These are phyloP conservation scores for Acrobasis consociella DNA, from an alignment of 2,888 invertebrate genomes.

Conservation along the genomic window DNA sequence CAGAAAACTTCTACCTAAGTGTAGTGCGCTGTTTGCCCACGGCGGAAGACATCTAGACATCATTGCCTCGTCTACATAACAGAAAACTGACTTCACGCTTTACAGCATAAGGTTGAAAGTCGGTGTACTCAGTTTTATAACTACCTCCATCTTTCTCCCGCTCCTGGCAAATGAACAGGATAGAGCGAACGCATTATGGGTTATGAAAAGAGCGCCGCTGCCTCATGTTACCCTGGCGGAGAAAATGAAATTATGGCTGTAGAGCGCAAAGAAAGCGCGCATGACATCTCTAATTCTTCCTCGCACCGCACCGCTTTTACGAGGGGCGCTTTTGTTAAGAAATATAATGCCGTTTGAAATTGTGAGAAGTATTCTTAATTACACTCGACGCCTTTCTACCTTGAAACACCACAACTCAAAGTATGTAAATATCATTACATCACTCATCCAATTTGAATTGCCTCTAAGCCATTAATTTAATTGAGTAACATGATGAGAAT, in stretches of 20 bases:
- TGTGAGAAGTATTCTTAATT: slow-evolving; percentile 22
- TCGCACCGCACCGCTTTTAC: slow-evolving; percentile 29
- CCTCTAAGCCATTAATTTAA: slow-evolving; percentile 25
- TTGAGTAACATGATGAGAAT: slow-evolving; percentile 34
- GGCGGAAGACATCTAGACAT: slow-evolving; percentile 66
- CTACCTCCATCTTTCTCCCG: slow-evolving; percentile 45
- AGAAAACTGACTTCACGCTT: slow-evolving; percentile 56
- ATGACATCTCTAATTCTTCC: slow-evolving; percentile 56
- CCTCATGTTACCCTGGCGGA: slow-evolving; percentile 67
- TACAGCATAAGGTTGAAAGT: slow-evolving; percentile 61
- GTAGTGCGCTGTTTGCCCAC: slow-evolving; percentile 66
- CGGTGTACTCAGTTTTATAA: slow-evolving; percentile 54
- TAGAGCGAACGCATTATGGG: slow-evolving; percentile 66
- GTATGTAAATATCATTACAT: neutral
- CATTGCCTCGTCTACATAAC: slow-evolving; percentile 44
- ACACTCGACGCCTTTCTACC: slow-evolving; percentile 18
- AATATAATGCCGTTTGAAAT: slow-evolving; percentile 23
- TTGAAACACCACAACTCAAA: slow-evolving; percentile 7
- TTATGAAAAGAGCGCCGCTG: slow-evolving; percentile 77
- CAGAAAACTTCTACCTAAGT: slow-evolving; percentile 76
- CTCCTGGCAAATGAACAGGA: slow-evolving; percentile 48
- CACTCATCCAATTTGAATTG: slow-evolving; percentile 3
- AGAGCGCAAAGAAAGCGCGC: slow-evolving; percentile 70
- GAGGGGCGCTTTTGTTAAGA: slow-evolving; percentile 22
- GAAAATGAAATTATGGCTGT: slow-evolving; percentile 77